Evolutionary conservation across 2,888 invertebrate genomes (phyloP), one percentile per base, ranked within the genome.

Genomic region (Caenorhabditis sp.): DNA sequence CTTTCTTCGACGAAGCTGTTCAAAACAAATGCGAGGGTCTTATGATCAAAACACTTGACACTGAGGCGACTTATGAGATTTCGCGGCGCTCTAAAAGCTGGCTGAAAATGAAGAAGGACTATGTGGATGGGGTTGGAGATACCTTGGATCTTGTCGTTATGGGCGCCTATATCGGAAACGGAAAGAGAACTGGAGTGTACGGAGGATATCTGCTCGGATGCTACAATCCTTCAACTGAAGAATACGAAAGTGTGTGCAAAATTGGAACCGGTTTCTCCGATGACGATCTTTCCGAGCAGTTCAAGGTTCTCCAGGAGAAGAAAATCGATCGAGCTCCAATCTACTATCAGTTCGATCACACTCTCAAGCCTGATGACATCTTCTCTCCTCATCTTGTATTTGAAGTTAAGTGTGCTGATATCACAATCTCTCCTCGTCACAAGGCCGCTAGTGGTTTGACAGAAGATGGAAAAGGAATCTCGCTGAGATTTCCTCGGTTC

Each of bases 11-110:
- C 74, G 96, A 96, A 92, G 95, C 98, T 5, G 95, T 99, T 73
- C 96, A 96, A 94, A 97, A 96, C 72, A 97, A 97, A 92, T 99
- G 99, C 93, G 99, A 99, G 94, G 99, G 99, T 0, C 94, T 99
- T 76, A 99, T 99, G 98, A 96, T 99, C 8, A 99, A 99, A 94
- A 96, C 97, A 0, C 93, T 99, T 68, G 94, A 95, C 88, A 95
- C 95, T 38, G 95, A 96, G 90, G 96, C 98, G 0, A 95, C 96
- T 0, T 99, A 99, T 93, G 98, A 99, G 94, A 98, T 99, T 89
- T 98, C 98, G 0, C 96, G 97, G 89, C 94, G 99, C 49, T 96
- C 96, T 0, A 95, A 95, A 86, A 97, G 97, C 93, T 98, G 97
- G 97, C 94, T 97, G 47, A 97, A 97, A 72, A 80, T 91, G 73